Evolutionary conservation across 2,797 vertebrate species (phyloP).

Genomic region (Pipistrellus kuhlii): DNA sequence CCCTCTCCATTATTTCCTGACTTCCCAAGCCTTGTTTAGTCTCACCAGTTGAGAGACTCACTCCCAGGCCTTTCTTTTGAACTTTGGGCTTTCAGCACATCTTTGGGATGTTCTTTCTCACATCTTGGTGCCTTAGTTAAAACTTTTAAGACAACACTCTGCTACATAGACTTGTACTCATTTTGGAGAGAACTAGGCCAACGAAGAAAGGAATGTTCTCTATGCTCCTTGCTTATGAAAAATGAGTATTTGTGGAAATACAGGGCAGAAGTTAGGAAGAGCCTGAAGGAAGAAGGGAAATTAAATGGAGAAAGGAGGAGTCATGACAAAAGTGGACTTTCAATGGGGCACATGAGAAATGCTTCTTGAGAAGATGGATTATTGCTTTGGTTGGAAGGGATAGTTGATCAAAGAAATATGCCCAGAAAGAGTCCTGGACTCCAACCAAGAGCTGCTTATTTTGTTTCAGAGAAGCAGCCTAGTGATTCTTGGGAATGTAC

Average conservation of each 20-base stretch:
- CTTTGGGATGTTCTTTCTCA: background rate
- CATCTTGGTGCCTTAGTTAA: background rate
- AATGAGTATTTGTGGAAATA: background rate
- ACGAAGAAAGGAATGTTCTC: background rate
- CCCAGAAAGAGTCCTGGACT: background rate
- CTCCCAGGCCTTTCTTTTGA: background rate
- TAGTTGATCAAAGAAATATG: background rate
- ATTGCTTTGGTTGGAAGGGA: background rate
- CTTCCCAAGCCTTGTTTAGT: background rate
- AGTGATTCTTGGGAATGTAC: background rate
- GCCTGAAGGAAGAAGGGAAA: background rate
- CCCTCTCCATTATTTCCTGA: background rate
- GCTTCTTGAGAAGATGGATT: background rate
- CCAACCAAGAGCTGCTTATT: background rate
- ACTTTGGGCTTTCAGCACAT: background rate
- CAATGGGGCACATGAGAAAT: background rate
- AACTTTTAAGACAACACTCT: background rate
- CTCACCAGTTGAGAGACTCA: background rate
- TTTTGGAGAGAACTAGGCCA: background rate
- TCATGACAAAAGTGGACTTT: background rate
- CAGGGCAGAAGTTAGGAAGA: background rate
- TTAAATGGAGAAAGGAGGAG: conserved; percentile 5
- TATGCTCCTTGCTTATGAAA: background rate
- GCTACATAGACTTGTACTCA: background rate
- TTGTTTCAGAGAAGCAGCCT: background rate